phyloP scores from a whole-genome alignment of 1,140 invertebrate species.

The Drosophila seguyi region DNA sequence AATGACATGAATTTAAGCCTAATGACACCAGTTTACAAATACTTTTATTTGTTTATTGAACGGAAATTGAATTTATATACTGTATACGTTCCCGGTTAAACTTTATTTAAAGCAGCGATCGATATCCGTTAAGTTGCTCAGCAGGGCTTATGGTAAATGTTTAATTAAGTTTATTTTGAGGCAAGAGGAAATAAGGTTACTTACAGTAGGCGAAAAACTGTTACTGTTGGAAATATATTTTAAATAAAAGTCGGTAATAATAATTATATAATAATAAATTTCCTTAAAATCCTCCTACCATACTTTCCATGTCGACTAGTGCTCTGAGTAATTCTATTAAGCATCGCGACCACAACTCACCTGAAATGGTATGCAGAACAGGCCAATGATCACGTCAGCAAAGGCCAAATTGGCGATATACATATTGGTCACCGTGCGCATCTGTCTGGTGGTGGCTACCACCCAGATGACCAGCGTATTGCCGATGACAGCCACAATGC shows the following conservation, averaged over 20 bases:
- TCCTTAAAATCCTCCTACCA: too few relatives aligned
- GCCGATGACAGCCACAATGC: constrained; percentile 91
- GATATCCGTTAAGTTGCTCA: neutral
- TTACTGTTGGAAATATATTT: neutral
- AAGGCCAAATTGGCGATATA: constrained; percentile 93
- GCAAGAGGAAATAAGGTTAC: neutral
- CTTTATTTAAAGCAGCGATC: neutral
- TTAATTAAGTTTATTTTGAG: neutral
- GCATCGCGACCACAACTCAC: constrained; percentile 84
- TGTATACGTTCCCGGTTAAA: neutral
- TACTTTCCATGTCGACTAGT: neutral
- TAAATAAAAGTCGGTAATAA: neutral
- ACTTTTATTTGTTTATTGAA: neutral
- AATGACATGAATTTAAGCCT: constrained; percentile 6
- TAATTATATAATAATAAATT: neutral
- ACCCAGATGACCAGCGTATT: constrained; percentile 94
- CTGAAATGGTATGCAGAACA: constrained; percentile 93
- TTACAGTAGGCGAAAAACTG: neutral
- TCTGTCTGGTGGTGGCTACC: constrained; percentile 89
- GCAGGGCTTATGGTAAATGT: neutral
- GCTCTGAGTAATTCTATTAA: constrained; percentile 2
- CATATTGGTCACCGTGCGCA: constrained; percentile 93
- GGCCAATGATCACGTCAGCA: constrained; percentile 91
- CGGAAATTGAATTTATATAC: neutral
- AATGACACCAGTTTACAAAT: constrained; percentile 11